A percentile compares a stretch with the other conserved stretches of the same genome.
Conservation (phyloP, 23 tunicate species). For the Botrylloides violaceus region DNA sequence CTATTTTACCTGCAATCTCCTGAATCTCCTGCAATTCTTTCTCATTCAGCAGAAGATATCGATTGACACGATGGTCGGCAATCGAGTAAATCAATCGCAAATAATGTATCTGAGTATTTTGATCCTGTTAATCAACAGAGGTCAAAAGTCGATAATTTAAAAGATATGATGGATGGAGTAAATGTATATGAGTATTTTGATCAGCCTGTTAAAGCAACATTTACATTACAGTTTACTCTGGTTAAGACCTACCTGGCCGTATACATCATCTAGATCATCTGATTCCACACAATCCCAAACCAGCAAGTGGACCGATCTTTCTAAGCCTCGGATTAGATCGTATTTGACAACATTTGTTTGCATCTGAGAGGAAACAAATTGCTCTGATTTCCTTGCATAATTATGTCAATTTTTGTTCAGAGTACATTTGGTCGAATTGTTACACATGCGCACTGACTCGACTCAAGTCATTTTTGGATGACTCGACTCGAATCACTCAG, state of each 20-base stretch:
- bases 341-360: not conserved
- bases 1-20: constrained; percentile 19
- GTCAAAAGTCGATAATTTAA: too few species aligned
- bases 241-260: not conserved
- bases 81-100: constrained; percentile 57
- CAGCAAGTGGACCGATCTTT: not conserved
- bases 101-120: constrained; percentile 44
- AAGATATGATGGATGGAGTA: too few species aligned
- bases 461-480: too few species aligned
- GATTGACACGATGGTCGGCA: constrained; percentile 54
- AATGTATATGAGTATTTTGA: too few species aligned
- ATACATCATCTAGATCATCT: not conserved
- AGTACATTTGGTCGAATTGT: too few species aligned
- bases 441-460: too few species aligned
- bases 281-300: not conserved
- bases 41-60: constrained; percentile 41
- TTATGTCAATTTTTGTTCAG: too few species aligned
- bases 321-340: constrained; percentile 3
- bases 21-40: constrained; percentile 18
- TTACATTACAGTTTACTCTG: not conserved
- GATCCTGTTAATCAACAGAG: too few species aligned
- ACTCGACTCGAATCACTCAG: too few species aligned
- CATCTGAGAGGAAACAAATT: too few species aligned
- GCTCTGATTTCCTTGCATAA: too few species aligned
- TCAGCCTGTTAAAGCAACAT: too few species aligned